Conservation (phyloP, 2,797 vertebrate species). For the Prunella strophiata region DNA sequence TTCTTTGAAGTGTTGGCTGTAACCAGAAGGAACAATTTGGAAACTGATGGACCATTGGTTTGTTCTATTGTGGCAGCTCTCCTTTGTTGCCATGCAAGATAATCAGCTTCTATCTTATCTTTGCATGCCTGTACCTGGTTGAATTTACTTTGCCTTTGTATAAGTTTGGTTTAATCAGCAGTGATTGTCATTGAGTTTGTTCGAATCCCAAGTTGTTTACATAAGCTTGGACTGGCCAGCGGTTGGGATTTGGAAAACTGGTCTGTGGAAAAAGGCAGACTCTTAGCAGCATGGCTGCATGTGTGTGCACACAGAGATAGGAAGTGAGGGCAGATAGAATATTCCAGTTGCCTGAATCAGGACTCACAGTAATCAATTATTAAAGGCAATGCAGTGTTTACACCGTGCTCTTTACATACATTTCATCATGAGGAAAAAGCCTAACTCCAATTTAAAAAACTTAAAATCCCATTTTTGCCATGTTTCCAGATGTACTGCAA, state of each 20-base stretch:
- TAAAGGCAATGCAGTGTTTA: not conserved
- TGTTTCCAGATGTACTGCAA: not conserved
- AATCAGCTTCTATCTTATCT: slow-evolving; percentile 54
- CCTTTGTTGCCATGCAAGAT: slow-evolving; percentile 3
- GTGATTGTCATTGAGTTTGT: slow-evolving; percentile 30
- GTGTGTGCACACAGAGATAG: not conserved
- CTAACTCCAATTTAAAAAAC: not conserved
- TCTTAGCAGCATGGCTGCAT: not conserved
- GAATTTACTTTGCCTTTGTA: slow-evolving; percentile 55
- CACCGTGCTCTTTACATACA: not conserved
- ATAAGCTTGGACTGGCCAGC: not conserved
- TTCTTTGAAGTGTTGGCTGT: slow-evolving; percentile 15
- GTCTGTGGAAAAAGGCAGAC: not conserved
- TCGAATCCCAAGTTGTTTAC: slow-evolving; percentile 10
- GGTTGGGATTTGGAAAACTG: not conserved
- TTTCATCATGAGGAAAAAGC: not conserved
- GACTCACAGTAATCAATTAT: not conserved
- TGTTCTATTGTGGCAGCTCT: not conserved
- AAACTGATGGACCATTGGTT: not conserved
- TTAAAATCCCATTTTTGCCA: not conserved
- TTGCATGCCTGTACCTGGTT: not conserved
- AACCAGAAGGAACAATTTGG: not conserved
- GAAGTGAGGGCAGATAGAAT: not conserved
- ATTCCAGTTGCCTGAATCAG: not conserved
- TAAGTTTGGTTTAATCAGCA: slow-evolving; percentile 23